phyloP scores from a whole-genome alignment of 2,888 invertebrate genomes.

The Drosophila tripunctata region DNA sequence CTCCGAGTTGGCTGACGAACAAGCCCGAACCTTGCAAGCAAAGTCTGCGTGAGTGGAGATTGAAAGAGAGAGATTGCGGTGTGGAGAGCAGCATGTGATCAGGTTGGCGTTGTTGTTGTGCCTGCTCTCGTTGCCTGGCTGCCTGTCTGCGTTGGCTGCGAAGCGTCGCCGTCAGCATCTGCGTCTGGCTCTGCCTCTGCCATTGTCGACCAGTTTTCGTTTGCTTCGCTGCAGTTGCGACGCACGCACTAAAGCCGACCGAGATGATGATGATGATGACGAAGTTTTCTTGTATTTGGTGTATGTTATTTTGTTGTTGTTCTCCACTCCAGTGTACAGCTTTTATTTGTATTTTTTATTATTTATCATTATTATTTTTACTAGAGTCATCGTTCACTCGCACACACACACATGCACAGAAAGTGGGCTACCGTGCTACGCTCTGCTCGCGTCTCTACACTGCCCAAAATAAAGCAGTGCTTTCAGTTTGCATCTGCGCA shows the following conservation, averaged over 20 bases:
- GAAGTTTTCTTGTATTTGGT: conserved; percentile 25
- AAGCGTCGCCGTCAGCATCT: conserved; percentile 3
- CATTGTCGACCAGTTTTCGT: conserved; percentile 53
- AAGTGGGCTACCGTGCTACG: conserved; percentile 83
- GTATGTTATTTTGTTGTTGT: conserved; percentile 65
- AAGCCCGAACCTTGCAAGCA: not conserved
- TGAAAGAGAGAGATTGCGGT: not conserved
- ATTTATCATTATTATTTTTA: conserved; percentile 78
- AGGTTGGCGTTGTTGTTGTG: conserved; percentile 33
- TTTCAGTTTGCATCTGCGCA: conserved; percentile 40
- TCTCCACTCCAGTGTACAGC: conserved; percentile 76
- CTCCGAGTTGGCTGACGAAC: not conserved
- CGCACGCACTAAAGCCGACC: conserved; percentile 75
- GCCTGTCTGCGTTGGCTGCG: not conserved
- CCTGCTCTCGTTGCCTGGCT: conserved; percentile 43
- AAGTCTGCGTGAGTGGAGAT: not conserved
- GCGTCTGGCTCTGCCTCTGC: conserved; percentile 5
- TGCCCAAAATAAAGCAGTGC: conserved; percentile 50
- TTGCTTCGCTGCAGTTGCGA: conserved; percentile 67
- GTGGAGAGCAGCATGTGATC: conserved; percentile 30
- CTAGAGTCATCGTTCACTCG: conserved; percentile 74
- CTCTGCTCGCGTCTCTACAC: conserved; percentile 55
- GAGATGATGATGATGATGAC: conserved; percentile 6
- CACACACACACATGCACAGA: conserved; percentile 29
- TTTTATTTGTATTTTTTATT: conserved; percentile 72